Conservation (phyloP, 2,888 invertebrate genomes). For the Cepaea hortensis region DNA sequence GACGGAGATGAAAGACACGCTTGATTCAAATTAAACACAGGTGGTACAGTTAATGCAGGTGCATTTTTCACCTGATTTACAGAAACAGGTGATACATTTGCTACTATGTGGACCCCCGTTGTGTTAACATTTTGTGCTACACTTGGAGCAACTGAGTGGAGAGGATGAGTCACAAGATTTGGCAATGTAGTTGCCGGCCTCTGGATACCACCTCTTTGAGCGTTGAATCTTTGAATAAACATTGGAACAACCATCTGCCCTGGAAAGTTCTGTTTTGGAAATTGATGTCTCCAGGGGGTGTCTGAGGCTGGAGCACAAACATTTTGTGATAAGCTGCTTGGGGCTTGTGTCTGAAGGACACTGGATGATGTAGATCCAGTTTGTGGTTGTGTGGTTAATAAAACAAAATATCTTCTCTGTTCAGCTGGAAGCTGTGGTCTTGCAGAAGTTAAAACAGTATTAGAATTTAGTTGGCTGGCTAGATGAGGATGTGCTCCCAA, state of each 20-base stretch:
- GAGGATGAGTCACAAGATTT: not conserved
- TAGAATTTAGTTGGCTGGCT: not conserved
- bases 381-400: constrained; percentile 4
- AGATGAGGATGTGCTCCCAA: not conserved
- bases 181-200: not conserved
- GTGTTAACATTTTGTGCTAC: too few relatives aligned
- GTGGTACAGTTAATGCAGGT: too few relatives aligned
- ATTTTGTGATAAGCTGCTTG: not conserved
- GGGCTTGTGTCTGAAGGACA: not conserved
- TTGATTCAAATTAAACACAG: too few relatives aligned
- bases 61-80: too few relatives aligned
- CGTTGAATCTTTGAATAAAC: not conserved
- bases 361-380: not conserved
- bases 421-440: not conserved
- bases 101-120: too few relatives aligned
- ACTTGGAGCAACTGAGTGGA: too few relatives aligned
- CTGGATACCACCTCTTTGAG: not conserved
- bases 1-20: too few relatives aligned
- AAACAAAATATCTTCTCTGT: not conserved
- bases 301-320: not conserved
- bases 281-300: not conserved
- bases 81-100: too few relatives aligned
- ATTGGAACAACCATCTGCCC: not conserved
- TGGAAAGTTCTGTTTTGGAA: not conserved
- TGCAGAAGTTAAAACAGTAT: too few relatives aligned